phyloP scores from a whole-genome alignment of 2,888 invertebrate genomes.

The Tubulanus polymorphus region DNA sequence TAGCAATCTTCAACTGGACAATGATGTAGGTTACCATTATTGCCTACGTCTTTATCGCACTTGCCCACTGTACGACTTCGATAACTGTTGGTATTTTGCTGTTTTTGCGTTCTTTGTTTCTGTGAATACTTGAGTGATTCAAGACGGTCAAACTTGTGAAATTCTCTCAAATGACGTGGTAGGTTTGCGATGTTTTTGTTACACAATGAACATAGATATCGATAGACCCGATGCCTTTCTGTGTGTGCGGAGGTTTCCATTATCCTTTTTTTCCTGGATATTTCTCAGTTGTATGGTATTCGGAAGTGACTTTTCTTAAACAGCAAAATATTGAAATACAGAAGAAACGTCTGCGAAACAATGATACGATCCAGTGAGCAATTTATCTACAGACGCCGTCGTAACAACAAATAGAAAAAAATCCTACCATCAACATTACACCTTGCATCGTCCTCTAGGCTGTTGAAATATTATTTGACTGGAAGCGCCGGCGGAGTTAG shows the following conservation, averaged over 20 bases:
- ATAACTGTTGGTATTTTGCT: not conserved
- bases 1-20: not conserved
- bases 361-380: not conserved
- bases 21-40: not conserved
- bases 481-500: too few species aligned
- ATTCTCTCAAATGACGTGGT: constrained; percentile 3
- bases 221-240: constrained; percentile 1
- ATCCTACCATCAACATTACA: not conserved
- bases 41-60: not conserved
- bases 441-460: not conserved
- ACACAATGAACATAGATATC: constrained; percentile 3
- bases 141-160: constrained; percentile 1
- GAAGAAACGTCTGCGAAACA: not conserved
- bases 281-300: not conserved
- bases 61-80: not conserved
- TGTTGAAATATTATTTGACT: too few species aligned
- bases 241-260: not conserved
- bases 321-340: not conserved
- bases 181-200: constrained; percentile 1
- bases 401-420: not conserved
- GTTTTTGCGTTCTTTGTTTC: not conserved
- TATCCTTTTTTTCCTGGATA: constrained; percentile 1
- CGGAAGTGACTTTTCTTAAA: not conserved
- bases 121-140: constrained; percentile 1
- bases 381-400: not conserved